These are phyloP conservation scores for Cuniculus paca DNA, from an alignment of 2,797 vertebrate species.

Conservation along the genomic window DNA sequence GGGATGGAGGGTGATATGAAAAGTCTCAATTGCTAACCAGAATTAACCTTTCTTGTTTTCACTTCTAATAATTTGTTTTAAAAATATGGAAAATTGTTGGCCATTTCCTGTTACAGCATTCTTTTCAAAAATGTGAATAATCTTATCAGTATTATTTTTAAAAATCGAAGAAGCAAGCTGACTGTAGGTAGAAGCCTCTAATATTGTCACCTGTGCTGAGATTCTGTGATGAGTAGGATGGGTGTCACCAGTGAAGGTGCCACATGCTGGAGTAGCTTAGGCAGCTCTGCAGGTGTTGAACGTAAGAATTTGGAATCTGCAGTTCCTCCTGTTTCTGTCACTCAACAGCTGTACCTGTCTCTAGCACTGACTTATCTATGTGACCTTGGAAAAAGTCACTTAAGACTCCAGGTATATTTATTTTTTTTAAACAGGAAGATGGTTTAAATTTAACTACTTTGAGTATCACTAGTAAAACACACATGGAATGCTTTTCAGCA, in stretches of 20 bases:
- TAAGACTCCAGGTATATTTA: not conserved
- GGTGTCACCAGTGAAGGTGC: constrained; percentile 49
- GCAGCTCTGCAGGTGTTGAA: not conserved
- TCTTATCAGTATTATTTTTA: constrained; percentile 11
- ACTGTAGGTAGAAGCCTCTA: not conserved
- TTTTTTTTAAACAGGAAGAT: not conserved
- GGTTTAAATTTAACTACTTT: constrained; percentile 51
- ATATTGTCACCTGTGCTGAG: not conserved
- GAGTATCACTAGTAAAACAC: not conserved
- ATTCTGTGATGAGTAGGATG: not conserved
- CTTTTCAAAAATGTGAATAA: not conserved
- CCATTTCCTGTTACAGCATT: not conserved
- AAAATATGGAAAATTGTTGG: not conserved
- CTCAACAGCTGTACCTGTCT: constrained; percentile 44
- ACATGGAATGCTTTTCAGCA: not conserved
- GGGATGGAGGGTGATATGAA: not conserved
- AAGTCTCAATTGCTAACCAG: not conserved
- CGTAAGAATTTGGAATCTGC: not conserved
- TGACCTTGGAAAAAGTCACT: constrained; percentile 69
- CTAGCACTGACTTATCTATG: constrained; percentile 23
- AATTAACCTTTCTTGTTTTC: constrained; percentile 1
- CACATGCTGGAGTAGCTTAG: not conserved
- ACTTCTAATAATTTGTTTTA: not conserved
- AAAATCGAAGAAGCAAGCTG: not conserved
- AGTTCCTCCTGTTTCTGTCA: constrained; percentile 41